phyloP scores from a whole-genome alignment of 53 echinoderm and acorn worm species.

The Glandiceps talaboti region DNA sequence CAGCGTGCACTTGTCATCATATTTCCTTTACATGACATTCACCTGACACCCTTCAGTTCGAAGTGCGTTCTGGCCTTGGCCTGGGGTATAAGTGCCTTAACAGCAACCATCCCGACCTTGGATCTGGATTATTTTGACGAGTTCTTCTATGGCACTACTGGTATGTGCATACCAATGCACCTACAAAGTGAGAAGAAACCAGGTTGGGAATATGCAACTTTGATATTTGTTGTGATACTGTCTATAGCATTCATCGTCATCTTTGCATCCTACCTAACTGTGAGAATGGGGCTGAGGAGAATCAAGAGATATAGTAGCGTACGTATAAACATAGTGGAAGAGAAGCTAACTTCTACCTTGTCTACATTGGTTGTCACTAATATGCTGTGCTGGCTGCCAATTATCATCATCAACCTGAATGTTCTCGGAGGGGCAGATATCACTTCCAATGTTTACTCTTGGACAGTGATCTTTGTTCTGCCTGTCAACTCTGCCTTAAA shows the following conservation, averaged over 20 bases:
- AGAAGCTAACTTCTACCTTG: neutral
- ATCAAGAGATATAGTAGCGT: neutral
- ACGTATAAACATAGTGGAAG: neutral
- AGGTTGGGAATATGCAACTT: conserved; percentile 91
- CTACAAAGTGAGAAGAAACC: conserved; percentile 53
- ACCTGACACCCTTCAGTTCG: conserved; percentile 69
- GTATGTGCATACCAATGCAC: conserved; percentile 65
- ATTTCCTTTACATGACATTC: conserved; percentile 85
- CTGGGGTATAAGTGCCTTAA: conserved; percentile 49
- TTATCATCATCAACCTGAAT: neutral
- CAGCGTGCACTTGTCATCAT: conserved; percentile 69
- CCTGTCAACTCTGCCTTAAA: neutral
- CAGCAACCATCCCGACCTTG: conserved; percentile 53
- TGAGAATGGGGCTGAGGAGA: neutral
- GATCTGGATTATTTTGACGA: conserved; percentile 76
- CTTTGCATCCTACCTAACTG: neutral
- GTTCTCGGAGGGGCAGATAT: neutral
- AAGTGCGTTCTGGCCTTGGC: conserved; percentile 62
- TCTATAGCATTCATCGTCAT: neutral
- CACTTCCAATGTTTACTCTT: neutral
- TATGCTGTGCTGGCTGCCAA: neutral
- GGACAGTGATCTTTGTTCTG: neutral
- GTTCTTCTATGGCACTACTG: conserved; percentile 53
- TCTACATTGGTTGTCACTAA: neutral
- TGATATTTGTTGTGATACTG: conserved; percentile 54